A percentile compares a stretch with the other conserved stretches of the same genome.
Evolutionary conservation across 2,888 invertebrate genomes (phyloP).

Genomic region (Xylota sylvarum): DNA sequence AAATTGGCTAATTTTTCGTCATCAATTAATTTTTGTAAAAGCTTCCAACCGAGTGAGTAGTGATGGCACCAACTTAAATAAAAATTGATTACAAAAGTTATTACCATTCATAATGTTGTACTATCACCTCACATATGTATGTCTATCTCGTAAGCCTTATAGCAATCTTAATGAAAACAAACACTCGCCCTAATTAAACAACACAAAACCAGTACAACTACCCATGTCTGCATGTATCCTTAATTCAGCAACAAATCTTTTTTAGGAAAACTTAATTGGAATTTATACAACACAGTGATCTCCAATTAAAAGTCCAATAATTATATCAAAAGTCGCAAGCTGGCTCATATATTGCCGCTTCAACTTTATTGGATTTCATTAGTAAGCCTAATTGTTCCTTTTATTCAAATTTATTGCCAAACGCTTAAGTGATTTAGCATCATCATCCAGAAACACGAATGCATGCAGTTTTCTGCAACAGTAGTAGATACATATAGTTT

Average conservation of each 20-base stretch:
- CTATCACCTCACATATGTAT: no score
- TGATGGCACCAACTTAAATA: no score
- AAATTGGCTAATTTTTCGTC: no score
- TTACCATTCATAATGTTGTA: no score
- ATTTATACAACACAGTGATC: constrained; percentile 55
- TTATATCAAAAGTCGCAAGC: constrained; percentile 60
- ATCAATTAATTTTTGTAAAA: no score
- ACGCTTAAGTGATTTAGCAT: constrained; percentile 74
- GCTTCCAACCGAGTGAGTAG: no score
- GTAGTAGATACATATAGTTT: no score
- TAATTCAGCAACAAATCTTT: constrained; percentile 35
- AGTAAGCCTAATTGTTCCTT: constrained; percentile 73
- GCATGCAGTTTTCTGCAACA: constrained; percentile 72
- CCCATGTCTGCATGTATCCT: constrained; percentile 26
- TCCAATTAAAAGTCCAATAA: constrained; percentile 39
- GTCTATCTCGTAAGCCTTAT: no score
- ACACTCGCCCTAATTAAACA: not conserved
- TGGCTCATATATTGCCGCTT: constrained; percentile 46
- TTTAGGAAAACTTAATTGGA: constrained; percentile 57
- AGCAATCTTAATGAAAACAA: constrained; percentile 16
- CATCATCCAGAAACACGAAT: constrained; percentile 11
- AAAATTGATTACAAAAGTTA: no score
- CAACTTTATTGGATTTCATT: constrained; percentile 75
- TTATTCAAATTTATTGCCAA: constrained; percentile 75
- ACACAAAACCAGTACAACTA: constrained; percentile 17